Base-by-base conservation (phyloP, 2,888 invertebrate genomes). In the Thymelicus acteon region DNA sequence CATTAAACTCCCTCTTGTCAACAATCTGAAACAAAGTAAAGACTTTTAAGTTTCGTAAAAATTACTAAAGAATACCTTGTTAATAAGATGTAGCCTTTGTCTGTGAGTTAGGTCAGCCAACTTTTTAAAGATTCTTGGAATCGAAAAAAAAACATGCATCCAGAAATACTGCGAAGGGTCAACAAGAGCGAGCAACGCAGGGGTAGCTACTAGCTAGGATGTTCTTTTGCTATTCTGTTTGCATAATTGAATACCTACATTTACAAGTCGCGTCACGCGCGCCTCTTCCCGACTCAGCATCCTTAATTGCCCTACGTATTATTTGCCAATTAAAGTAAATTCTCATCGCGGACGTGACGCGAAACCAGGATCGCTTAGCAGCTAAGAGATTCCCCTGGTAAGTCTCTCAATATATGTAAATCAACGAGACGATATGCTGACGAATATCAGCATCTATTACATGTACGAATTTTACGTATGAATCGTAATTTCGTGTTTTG, bases 281-380 rank as follows among this genome's bases (percentile, higher is more conserved):
- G 86, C 85, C 87, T 88, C 88, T 85, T 85, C 87, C 92, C 90
- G 88, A 91, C 92, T 93, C 91, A 91, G 92, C 91, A 93, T 92
- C 93, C 92, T 88, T 94, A 93, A 94, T 94, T 94, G 92, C 91
- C 89, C 90, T 92, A 87, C 92, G 93, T 93, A 94, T 94, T 93
- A 94, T 94, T 93, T 93, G 93, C 93, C 93, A 94, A 94, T 94
- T 94, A 94, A 93, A 93, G 93, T 91, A 91, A 92, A 93, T 92
- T 94, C 89, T 92, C 93, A 89, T 91, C 83, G 89, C 80, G 86
- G 82, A 93, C 93, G 92, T 93, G 93, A 92, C 89, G 81, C 81
- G 92, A 92, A 93, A 92, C 87, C 88, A 84, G 83, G 88, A 91
- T 89, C 85, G 85, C 87, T 86, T 84, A 80, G 75, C 76, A 75